These are phyloP conservation scores for Sarotherodon lohbergeri DNA, from an alignment of 2,113 vertebrate species.

Conservation along the genomic window DNA sequence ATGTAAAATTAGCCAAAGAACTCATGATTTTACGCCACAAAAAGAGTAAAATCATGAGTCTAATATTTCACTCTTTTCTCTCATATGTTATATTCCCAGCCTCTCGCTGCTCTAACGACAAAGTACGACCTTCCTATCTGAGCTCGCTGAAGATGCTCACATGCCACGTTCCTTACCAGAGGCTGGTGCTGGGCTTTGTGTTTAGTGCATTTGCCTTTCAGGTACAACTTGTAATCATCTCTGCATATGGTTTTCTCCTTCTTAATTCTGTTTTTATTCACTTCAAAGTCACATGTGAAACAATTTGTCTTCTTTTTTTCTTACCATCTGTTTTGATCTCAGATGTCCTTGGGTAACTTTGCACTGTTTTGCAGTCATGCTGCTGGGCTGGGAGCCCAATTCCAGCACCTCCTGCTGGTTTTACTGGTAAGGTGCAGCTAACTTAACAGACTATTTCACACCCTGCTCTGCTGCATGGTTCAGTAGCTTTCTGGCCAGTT, in stretches of 20 bases:
- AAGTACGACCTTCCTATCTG: slow-evolving; percentile 7
- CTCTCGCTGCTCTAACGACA: background rate
- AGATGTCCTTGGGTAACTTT: slow-evolving; percentile 75
- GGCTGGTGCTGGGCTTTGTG: slow-evolving; percentile 61
- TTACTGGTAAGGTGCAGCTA: slow-evolving; percentile 61
- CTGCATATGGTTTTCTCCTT: background rate
- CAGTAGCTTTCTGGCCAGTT: background rate
- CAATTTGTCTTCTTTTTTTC: background rate
- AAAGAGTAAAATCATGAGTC: background rate
- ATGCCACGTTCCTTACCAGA: slow-evolving; percentile 49
- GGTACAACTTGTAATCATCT: background rate
- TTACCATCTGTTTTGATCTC: background rate
- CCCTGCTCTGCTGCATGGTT: background rate
- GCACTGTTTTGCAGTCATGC: slow-evolving; percentile 73
- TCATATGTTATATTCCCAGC: slow-evolving; percentile 16
- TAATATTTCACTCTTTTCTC: background rate
- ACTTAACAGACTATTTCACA: background rate
- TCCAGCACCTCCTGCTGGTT: slow-evolving; percentile 71
- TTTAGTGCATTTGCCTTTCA: slow-evolving; percentile 58
- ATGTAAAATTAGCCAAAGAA: background rate
- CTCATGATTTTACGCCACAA: background rate
- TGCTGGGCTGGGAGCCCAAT: slow-evolving; percentile 57
- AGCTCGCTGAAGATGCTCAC: slow-evolving; percentile 52
- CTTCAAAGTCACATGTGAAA: background rate
- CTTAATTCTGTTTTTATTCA: background rate